A percentile compares a stretch with the other conserved stretches of the same genome.
Conservation (phyloP, 2,888 invertebrate species). For the Steromphala cineraria region DNA sequence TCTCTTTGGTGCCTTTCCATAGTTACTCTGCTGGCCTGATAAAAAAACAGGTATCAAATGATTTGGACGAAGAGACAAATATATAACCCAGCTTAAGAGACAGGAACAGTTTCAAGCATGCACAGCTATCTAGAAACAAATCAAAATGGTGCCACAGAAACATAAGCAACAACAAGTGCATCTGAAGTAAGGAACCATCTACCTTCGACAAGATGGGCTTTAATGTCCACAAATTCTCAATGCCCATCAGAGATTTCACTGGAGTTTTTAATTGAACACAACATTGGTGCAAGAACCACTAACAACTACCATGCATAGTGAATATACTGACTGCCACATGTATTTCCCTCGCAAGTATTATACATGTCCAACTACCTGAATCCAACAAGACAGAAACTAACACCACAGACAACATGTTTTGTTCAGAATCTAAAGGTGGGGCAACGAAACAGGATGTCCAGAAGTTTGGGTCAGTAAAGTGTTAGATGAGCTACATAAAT, state of each 20-base stretch:
- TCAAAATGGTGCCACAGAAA: neutral
- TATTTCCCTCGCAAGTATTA: too few species aligned
- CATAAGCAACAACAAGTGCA: conserved; percentile 1
- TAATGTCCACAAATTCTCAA: neutral
- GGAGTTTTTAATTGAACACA: neutral
- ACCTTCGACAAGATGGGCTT: neutral
- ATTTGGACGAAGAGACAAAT: neutral
- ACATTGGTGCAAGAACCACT: too few species aligned
- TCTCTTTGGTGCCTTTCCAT: conserved; percentile 64
- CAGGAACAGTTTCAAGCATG: neutral
- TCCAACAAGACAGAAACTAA: too few species aligned
- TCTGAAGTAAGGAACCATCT: neutral
- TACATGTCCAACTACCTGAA: too few species aligned
- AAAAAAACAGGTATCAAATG: conserved; percentile 30
- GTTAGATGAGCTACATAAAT: conserved; percentile 6
- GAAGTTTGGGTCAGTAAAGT: neutral
- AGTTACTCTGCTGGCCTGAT: conserved; percentile 49
- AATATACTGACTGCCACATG: too few species aligned
- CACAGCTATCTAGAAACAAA: neutral
- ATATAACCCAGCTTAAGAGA: neutral
- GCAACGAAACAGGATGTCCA: too few species aligned
- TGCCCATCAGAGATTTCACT: conserved; percentile 16
- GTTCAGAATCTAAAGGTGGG: too few species aligned
- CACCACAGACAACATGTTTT: too few species aligned
- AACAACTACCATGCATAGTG: too few species aligned